These are phyloP conservation scores for Hesperophylax magnus DNA, from an alignment of 1,140 invertebrate genomes.

Conservation along the genomic window DNA sequence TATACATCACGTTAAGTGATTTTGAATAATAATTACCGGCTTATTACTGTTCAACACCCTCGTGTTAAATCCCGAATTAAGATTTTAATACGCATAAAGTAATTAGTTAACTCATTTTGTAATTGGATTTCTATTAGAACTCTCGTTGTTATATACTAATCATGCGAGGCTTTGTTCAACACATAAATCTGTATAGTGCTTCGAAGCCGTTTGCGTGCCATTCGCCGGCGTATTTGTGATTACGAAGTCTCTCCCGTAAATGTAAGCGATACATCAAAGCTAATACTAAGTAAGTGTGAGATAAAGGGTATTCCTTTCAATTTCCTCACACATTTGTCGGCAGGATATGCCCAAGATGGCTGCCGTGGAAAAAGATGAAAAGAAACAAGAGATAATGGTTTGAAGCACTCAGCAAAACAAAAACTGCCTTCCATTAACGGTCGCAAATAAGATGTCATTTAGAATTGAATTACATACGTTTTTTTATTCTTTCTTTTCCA, in stretches of 20 bases:
- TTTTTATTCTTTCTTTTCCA: background rate
- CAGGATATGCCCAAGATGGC: background rate
- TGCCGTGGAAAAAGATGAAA: background rate
- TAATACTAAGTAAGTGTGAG: conserved; percentile 8
- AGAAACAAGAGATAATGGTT: conserved; percentile 43
- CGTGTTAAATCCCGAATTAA: no score
- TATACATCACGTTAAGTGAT: no score
- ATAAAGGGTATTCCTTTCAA: conserved; percentile 25
- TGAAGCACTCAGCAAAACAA: conserved; percentile 48
- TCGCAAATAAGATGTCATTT: conserved; percentile 44
- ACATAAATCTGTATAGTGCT: background rate
- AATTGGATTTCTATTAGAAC: background rate
- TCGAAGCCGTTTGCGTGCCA: background rate
- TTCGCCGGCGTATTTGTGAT: background rate
- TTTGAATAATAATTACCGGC: no score
- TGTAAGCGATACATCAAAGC: conserved; percentile 13
- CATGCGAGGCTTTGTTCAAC: background rate
- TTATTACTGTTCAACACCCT: no score
- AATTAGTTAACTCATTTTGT: background rate
- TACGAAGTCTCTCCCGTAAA: background rate
- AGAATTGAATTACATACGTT: conserved; percentile 51
- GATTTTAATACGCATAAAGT: no score
- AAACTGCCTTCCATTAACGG: conserved; percentile 48
- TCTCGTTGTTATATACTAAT: background rate
- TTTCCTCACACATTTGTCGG: conserved; percentile 11